Base-by-base conservation (phyloP, 1,140 invertebrate genomes). In the Bombus ignitus region DNA sequence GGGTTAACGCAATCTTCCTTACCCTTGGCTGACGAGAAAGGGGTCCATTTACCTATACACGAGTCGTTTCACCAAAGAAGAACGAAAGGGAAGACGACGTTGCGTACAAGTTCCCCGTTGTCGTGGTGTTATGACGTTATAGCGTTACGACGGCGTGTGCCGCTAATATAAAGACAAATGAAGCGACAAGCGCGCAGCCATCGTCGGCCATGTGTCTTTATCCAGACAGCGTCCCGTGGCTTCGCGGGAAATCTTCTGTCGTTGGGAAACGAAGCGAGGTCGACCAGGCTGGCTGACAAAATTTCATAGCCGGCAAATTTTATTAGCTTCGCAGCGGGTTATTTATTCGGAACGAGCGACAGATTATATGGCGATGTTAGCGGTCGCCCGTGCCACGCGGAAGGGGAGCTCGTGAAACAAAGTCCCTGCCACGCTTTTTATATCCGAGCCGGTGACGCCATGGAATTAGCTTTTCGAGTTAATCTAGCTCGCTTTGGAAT, bases 101-200 rank as follows among this genome's bases (percentile, higher is more conserved):
- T 35, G 25, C 37, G 44, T 12, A 32, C 6, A 66, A 28, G n/a
- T n/a, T 47, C 32, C 32, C 25, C n/a, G 37, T 35, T 53, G 57
- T 74, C 59, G 37, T 28, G 32, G 47, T 15, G 42, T 32, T 71
- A 59, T 76, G 79, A 59, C 37, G 80, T 90, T 84, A 87, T 71
- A 59, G 53, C 88, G 87, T 88, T 89, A 88, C 76, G 77, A 78
- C 85, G 88, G 89, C 91, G 91, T 90, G 89, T 89, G 87, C 85
- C 83, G 93, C 91, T 94, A 94, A 94, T 95, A 95, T 95, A 94
- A 94, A 94, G 94, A 94, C 94, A 95, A 94, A 95, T 94, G 94
- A 94, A 94, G 92, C 93, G 83, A 86, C 89, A 78, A 82, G 42
- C 77, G 47, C 74, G 83, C 88, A 83, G 87, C 89, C 89, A 66